Base-by-base conservation (phyloP, 2,113 vertebrate species). In the Acrocephalus kingi region DNA sequence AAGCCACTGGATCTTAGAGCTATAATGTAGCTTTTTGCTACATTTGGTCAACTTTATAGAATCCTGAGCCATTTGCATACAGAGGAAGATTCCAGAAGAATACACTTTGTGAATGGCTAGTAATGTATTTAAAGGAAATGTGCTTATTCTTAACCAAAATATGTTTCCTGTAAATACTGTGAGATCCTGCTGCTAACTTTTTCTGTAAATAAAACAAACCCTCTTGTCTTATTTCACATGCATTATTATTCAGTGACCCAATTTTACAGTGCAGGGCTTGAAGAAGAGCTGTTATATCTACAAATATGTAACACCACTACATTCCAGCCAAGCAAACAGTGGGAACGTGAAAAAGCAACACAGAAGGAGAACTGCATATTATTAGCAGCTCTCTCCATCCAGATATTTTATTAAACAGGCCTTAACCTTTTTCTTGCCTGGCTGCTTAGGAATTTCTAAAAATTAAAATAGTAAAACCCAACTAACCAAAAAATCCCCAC, bases 211-310 rank as follows among this genome's bases (percentile, higher is more conserved):
- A 83, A 35, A 63, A 79, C 31, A 86, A 77, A 45, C 20, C 9
- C 25, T 82, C 67, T 59, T 30, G 16, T 88, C 87, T 96, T 71
- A 80, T 90, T 97, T 89, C 92, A 93, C 77, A 92, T 74, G 84
- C 76, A 89, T 69, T 95, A 82, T 94, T 95, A 95, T 84, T 83
- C 95, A 90, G 66, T 82, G 93, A 95, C 87, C 95, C 92, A 94
- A 85, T 92, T 97, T 84, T 87, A 86, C 73, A 93, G 69, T 11
- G 48, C 69, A 80, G 76, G 74, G 64, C 76, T 58, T 52, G 49
- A 89, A 71, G 72, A 52, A 71, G 64, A 74, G 63, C 45, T 94
- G 54, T 39, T 76, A 66, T 45, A 84, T 43, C 48, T 39, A 55
- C 73, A 79, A 68, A 73, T 54, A 76, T 15, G 21, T 81, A 75